A percentile compares a stretch with the other conserved stretches of the same genome.
Evolutionary conservation across 1,140 invertebrate genomes (phyloP).

Genomic region (Halesus radiatus): DNA sequence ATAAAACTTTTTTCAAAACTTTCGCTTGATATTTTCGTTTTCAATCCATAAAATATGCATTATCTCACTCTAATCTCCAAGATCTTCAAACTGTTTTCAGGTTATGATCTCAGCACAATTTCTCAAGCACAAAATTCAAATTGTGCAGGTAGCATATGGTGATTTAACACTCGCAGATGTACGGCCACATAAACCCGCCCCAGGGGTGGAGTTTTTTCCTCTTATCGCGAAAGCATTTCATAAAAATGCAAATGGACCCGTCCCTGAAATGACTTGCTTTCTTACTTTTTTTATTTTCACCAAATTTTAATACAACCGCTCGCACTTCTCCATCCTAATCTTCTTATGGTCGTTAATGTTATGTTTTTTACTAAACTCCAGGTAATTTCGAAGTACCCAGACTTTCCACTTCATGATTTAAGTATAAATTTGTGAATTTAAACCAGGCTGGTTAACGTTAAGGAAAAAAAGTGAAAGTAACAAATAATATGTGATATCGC

Average conservation of each 20-base stretch:
- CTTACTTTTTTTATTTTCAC: slow-evolving; percentile 7
- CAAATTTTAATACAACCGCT: slow-evolving; percentile 32
- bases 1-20: no score
- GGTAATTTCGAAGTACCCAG: neutral
- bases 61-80: no score
- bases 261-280: slow-evolving; percentile 17
- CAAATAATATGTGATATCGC: no score
- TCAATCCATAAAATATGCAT: no score
- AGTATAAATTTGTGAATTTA: no score
- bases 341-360: neutral
- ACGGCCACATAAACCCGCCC: slow-evolving; percentile 2
- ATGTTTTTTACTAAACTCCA: neutral
- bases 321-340: slow-evolving; percentile 23
- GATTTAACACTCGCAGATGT: slow-evolving; percentile 50
- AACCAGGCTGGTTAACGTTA: no score
- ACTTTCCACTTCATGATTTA: no score
- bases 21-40: no score
- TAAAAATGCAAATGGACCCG: slow-evolving; percentile 56
- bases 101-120: no score
- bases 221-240: slow-evolving; percentile 51
- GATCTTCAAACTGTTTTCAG: neutral
- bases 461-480: no score
- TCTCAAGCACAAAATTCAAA: no score
- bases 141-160: slow-evolving; percentile 33
- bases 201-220: slow-evolving; percentile 44